A percentile compares a stretch with the other conserved stretches of the same genome.
phyloP scores from a whole-genome alignment of 1,140 invertebrate genomes.

The Drusus annulatus region DNA sequence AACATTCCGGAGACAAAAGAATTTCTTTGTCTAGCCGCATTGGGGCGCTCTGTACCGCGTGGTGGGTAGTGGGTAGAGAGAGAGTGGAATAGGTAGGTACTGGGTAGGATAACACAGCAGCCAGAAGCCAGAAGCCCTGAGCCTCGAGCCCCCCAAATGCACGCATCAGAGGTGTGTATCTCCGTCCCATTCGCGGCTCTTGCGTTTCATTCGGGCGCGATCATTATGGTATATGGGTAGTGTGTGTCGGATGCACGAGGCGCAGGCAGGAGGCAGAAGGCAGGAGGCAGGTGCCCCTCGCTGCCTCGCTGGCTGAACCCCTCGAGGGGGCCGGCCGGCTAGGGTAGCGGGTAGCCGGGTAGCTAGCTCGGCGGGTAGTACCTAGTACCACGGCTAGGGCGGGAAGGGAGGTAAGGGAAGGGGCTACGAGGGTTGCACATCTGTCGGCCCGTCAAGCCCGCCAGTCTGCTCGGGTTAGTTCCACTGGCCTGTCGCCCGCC shows the following conservation, averaged over 20 bases:
- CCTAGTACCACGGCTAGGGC: neutral
- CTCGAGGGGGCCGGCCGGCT: neutral
- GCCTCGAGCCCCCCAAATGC: constrained; percentile 3
- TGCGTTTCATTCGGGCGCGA: constrained; percentile 30
- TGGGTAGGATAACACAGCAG: neutral
- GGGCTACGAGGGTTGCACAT: constrained; percentile 16
- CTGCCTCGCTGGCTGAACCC: neutral
- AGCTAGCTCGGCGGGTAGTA: too few relatives aligned
- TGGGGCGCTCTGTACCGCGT: neutral
- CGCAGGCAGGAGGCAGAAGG: neutral
- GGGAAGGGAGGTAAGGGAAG: neutral
- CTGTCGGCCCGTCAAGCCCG: constrained; percentile 24
- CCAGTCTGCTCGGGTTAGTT: constrained; percentile 10
- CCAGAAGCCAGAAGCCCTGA: neutral
- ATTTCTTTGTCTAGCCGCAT: neutral
- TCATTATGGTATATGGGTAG: constrained; percentile 32
- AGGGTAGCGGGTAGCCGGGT: too few relatives aligned
- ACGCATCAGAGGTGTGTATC: neutral
- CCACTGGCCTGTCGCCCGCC: constrained; percentile 5
- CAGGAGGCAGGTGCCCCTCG: constrained; percentile 31
- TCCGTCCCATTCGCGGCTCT: constrained; percentile 6
- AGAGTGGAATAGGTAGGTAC: constrained; percentile 5
- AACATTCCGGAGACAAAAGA: constrained; percentile 14
- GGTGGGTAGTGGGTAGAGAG: too few relatives aligned
- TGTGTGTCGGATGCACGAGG: too few relatives aligned